Evolutionary conservation across 2,888 invertebrate genomes (phyloP).

Genomic region (Prosapia bicincta): DNA sequence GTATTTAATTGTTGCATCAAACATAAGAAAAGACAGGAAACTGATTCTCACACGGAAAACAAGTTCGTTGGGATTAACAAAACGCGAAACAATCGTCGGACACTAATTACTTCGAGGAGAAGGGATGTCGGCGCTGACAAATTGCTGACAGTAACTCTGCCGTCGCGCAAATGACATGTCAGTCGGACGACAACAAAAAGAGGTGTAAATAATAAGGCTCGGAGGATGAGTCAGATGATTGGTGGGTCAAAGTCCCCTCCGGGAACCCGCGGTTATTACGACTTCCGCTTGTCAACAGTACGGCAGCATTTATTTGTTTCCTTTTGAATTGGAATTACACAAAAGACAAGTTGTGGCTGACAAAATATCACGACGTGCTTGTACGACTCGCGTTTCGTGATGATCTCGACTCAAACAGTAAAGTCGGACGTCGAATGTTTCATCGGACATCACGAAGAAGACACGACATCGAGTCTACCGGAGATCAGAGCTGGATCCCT

Average conservation of each 20-base stretch:
- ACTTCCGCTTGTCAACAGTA: background rate
- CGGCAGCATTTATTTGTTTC: background rate
- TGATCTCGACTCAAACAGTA: background rate
- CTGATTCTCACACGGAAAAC: too few species aligned
- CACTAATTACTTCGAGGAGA: background rate
- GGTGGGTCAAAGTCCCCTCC: conserved; percentile 1
- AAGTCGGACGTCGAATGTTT: background rate
- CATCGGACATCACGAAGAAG: background rate
- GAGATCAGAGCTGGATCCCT: background rate
- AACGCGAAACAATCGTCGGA: background rate
- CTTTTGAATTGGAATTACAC: background rate
- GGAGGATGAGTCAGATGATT: background rate
- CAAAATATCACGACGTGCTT: background rate
- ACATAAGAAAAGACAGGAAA: too few species aligned
- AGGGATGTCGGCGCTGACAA: background rate
- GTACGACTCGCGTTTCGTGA: background rate
- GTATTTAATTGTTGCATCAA: too few species aligned
- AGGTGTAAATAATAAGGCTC: background rate
- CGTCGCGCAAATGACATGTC: background rate
- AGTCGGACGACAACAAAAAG: background rate
- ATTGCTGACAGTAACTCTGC: background rate
- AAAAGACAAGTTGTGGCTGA: background rate
- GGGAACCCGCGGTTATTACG: background rate
- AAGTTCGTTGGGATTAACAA: too few species aligned
- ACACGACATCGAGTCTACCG: background rate